Evolutionary conservation across 2,888 invertebrate genomes (phyloP).

Genomic region (Athripsodes cinereus): DNA sequence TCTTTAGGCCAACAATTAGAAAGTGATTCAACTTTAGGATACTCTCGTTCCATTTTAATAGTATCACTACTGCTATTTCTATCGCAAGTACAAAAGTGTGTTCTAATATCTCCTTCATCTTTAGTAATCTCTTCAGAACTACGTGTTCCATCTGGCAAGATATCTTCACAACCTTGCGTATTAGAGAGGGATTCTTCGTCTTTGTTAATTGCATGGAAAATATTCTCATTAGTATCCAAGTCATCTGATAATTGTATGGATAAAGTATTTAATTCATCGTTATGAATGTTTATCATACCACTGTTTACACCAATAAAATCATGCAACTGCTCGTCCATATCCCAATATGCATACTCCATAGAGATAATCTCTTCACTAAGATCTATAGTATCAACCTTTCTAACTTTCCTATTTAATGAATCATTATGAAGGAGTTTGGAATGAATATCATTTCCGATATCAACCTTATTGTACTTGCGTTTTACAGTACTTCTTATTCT

Average conservation of each 20-base stretch:
- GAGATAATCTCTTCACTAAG: constrained; percentile 1
- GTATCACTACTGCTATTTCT: background rate
- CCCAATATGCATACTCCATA: constrained; percentile 1
- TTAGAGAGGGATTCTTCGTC: background rate
- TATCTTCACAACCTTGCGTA: too few species aligned
- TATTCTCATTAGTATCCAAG: background rate
- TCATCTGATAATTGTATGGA: background rate
- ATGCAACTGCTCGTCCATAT: constrained; percentile 4
- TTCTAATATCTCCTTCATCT: background rate
- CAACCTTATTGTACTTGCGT: background rate
- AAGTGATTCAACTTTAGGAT: constrained; percentile 36
- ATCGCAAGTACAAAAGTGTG: background rate
- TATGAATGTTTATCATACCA: background rate
- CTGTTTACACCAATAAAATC: constrained; percentile 8
- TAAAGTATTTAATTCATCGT: background rate
- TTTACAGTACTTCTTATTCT: background rate
- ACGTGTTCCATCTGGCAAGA: too few species aligned
- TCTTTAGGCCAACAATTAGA: constrained; percentile 79
- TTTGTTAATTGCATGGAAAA: background rate
- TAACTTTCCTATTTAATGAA: background rate
- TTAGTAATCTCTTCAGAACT: too few species aligned
- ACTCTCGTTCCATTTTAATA: background rate
- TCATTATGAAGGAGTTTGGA: too few species aligned
- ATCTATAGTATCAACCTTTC: background rate
- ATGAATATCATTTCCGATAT: background rate